Conservation (phyloP, 2,888 invertebrate genomes). For the Galerucella nymphaeae region DNA sequence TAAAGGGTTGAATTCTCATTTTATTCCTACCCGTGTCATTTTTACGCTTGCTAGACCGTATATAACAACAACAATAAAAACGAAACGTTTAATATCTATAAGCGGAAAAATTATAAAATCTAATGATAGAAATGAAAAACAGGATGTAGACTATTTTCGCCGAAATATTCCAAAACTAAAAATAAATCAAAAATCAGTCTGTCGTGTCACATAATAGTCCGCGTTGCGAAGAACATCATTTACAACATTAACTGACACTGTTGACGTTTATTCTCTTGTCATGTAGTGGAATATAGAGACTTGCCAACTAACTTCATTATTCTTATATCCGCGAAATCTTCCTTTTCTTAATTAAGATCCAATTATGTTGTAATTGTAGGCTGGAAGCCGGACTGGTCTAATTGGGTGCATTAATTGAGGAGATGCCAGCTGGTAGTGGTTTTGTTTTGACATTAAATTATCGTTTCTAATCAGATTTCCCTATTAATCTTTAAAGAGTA, state of each 20-base stretch:
- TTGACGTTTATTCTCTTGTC: conserved; percentile 34
- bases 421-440: conserved; percentile 24
- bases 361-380: conserved; percentile 42
- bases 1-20: conserved; percentile 28
- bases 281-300: conserved; percentile 11
- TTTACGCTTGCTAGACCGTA: conserved; percentile 15
- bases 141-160: conserved; percentile 1
- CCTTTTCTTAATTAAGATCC: conserved; percentile 37
- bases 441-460: conserved; percentile 31
- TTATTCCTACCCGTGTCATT: conserved; percentile 16
- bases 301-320: conserved; percentile 41
- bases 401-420: conserved; percentile 28
- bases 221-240: conserved; percentile 24
- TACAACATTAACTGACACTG: conserved; percentile 25
- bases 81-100: neutral
- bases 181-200: neutral
- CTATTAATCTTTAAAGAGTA: conserved; percentile 11
- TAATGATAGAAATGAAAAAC: neutral
- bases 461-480: conserved; percentile 26
- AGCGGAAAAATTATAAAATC: neutral
- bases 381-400: conserved; percentile 18
- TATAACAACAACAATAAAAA: neutral
- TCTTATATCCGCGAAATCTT: conserved; percentile 41
- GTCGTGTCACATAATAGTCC: neutral
- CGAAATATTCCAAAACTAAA: neutral